These are phyloP conservation scores for Pinctada fucata DNA, from an alignment of 2,888 invertebrate species.

Conservation along the genomic window DNA sequence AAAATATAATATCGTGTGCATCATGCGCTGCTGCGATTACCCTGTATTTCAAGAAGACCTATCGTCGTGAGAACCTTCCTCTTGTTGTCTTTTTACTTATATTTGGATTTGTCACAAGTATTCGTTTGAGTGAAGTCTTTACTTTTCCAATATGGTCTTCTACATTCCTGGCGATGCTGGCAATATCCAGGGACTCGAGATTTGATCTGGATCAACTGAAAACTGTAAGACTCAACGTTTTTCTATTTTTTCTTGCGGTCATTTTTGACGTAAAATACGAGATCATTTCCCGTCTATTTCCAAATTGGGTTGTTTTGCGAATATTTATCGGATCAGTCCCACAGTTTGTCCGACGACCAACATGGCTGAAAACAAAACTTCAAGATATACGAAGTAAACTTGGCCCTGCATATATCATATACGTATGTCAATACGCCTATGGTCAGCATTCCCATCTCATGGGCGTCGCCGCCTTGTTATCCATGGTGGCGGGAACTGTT, in stretches of 20 bases:
- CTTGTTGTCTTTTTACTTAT: too few species aligned
- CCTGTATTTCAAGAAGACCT: too few species aligned
- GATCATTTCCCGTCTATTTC: background rate
- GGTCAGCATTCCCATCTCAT: background rate
- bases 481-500: slow-evolving; percentile 31
- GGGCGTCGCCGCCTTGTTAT: slow-evolving; percentile 4
- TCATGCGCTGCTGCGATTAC: too few species aligned
- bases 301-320: slow-evolving; percentile 15
- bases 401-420: slow-evolving; percentile 44
- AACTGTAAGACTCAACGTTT: slow-evolving; percentile 27
- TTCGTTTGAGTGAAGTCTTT: too few species aligned
- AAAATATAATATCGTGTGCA: too few species aligned
- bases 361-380: slow-evolving; percentile 42
- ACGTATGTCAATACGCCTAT: slow-evolving; percentile 23
- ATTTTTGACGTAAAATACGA: slow-evolving; percentile 30
- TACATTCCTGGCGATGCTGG: too few species aligned
- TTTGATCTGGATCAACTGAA: too few species aligned
- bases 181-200: too few species aligned
- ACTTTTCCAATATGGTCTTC: too few species aligned
- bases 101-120: too few species aligned
- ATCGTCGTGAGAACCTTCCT: too few species aligned
- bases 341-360: slow-evolving; percentile 45
- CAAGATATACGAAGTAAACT: slow-evolving; percentile 44
- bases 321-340: slow-evolving; percentile 35
- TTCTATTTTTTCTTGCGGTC: slow-evolving; percentile 28